phyloP scores from a whole-genome alignment of 2,888 invertebrate genomes.

The Carpatolechia fugitivella region DNA sequence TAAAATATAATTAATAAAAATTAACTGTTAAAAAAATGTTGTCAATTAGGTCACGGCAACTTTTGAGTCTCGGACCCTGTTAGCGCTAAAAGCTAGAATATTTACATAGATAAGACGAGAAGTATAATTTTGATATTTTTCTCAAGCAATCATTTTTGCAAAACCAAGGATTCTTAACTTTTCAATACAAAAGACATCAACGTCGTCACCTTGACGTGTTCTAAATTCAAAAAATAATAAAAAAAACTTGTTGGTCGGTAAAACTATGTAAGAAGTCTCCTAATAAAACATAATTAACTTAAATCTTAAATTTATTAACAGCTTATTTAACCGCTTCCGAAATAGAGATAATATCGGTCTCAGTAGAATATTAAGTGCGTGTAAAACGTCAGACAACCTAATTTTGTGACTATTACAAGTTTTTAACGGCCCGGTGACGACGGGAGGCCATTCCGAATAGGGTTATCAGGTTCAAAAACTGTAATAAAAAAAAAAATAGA shows the following conservation, averaged over 20 bases:
- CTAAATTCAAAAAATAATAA: no score
- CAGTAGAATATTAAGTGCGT: neutral
- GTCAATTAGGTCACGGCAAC: no score
- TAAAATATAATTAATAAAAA: no score
- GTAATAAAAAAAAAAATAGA: no score
- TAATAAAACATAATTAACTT: neutral
- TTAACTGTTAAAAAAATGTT: no score
- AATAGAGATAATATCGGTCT: neutral
- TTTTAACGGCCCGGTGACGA: neutral
- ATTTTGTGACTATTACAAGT: neutral
- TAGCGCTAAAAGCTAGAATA: no score
- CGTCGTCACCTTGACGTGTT: neutral
- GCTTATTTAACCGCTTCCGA: neutral
- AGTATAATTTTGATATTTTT: no score
- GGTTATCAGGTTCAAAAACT: no score
- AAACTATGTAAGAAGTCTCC: neutral
- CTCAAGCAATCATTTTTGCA: no score
- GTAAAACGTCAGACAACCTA: neutral
- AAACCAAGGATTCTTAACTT: neutral
- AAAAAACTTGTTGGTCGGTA: neutral
- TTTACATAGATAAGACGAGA: no score
- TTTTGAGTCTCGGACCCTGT: no score
- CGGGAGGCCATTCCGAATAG: neutral
- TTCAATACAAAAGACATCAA: neutral
- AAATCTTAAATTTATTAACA: neutral